Base-by-base conservation (phyloP, 1,140 invertebrate species). In the Sarcophaga peregrina region DNA sequence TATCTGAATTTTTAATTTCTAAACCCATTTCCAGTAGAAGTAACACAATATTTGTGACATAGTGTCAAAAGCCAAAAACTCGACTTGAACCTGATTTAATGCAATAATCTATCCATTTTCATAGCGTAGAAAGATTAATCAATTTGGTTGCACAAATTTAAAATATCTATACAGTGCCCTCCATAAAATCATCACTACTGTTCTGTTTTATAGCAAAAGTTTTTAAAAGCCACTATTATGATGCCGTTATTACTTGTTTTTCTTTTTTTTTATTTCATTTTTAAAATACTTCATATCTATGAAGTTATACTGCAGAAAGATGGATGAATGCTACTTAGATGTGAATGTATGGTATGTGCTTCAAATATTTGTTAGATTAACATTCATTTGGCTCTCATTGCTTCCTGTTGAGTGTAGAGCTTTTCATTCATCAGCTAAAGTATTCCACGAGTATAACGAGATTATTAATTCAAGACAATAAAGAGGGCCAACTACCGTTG, bases 351-450 rank as follows among this genome's bases (percentile, higher is more conserved):
- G 1, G 25, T n/a, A 13, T n/a, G 54, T 58, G 54, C n/a, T 58
- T 58, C n/a, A 58, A 58, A 58, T 58, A 58, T 58, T 58, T 58
- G 54, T 58, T 58, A 58, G 54, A 58, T 58, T 58, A 58, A 58
- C 54, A 58, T 58, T 58, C 7, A n/a, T 11, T 58, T 58, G 54
- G 54, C n/a, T 58, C 15, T 15, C 15, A 4, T 58, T 58, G 15
- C n/a, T 58, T n/a, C n/a, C n/a, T n/a, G 52, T 54, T 54, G 25
- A 37, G 25, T 37, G 25, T 37, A 37, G 25, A 37, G 25, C 4
- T 37, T 13, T n/a, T 58, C 7, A 58, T 58, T n/a, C 54, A 58
- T 1, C 4, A 58, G 13, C 15, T 37, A 4, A n/a, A 58, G 54
- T 58, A 58, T 58, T 37, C 1, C 25, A 8, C 54, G 52, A 54